Base-by-base conservation (phyloP, 2,888 invertebrate species). In the Coremacera marginata region DNA sequence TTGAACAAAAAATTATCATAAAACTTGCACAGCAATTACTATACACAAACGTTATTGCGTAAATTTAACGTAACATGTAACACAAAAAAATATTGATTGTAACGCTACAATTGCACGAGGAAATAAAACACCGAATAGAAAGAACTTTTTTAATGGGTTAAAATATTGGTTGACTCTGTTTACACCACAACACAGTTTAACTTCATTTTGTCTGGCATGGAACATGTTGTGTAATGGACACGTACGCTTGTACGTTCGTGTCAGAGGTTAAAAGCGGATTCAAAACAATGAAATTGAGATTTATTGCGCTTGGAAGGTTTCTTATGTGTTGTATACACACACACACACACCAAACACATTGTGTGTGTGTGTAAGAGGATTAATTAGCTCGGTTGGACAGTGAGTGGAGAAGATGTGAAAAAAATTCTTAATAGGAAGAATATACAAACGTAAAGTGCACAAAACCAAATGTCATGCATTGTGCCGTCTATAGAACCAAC, bases 271-370 rank as follows among this genome's bases (percentile, higher is more conserved):
- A 74, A 55, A 74, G 65, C 16, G 55, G 31, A 67, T 67, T 55
- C 74, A 65, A 65, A 74, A 55, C 65, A 74, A 74, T 25, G 55
- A 74, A 74, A 67, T 74, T 52, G 74, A 67, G 74, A 74, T 74
- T 74, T 51, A 65, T 49, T 16, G 67, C 55, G 67, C 57, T 74
- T 74, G 55, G 16, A 74, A 34, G 74, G 65, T 67, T 74, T 74
- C 74, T 52, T 11, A 27, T 55, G n/a, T 25, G 34, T n/a, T 31
- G 9, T 34, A 19, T 37, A 19, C 14, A 44, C 4, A 44, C 44
- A 37, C 8, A 31, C 31, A 31, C 31, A 31, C 31, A 37, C 37
- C n/a, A 8, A 5, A 22, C 27, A 57, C 25, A 22, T n/a, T n/a
- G n/a, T n/a, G n/a, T n/a, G 7, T 62, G 4, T 49, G 25, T 44